Evolutionary conservation across 2,113 vertebrate genomes (phyloP).

Genomic region (Cricetomys ansorgei): DNA sequence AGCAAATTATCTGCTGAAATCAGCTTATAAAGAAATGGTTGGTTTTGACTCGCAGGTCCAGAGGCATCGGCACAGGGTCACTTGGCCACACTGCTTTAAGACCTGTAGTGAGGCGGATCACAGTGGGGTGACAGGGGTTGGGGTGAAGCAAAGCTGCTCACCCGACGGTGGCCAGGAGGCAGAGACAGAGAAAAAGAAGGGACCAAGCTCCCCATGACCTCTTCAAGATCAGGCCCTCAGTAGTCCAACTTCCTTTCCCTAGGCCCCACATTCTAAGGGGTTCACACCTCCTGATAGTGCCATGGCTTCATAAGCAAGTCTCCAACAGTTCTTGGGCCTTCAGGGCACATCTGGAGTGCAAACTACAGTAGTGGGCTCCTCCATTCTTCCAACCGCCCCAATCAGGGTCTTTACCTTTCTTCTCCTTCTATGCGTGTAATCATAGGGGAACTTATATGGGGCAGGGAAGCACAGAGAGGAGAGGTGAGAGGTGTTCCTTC

Average conservation of each 20-base stretch:
- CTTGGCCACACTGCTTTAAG: not conserved
- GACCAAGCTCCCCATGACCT: not conserved
- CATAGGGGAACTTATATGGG: no score
- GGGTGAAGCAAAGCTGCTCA: not conserved
- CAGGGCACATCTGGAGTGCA: not conserved
- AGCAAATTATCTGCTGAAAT: not conserved
- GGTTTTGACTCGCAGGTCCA: not conserved
- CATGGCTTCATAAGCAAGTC: not conserved
- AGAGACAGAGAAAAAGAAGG: not conserved
- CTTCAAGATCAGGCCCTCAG: not conserved
- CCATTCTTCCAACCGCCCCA: not conserved
- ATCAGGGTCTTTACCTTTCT: not conserved
- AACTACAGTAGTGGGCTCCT: not conserved
- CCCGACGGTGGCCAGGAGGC: not conserved
- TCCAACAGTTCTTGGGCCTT: not conserved
- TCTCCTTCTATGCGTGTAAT: fast-evolving
- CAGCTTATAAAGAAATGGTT: not conserved
- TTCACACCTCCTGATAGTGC: no score
- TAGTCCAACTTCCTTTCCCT: not conserved
- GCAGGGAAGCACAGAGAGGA: not conserved
- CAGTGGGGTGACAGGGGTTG: not conserved
- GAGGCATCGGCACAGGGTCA: not conserved
- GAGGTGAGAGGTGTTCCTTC: not conserved
- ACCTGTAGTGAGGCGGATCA: not conserved
- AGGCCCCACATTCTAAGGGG: not conserved